Evolutionary conservation across 92 coral and sea anemone genomes (phyloP), one percentile per base, ranked within the genome.

Genomic region (Pocillopora grandis): DNA sequence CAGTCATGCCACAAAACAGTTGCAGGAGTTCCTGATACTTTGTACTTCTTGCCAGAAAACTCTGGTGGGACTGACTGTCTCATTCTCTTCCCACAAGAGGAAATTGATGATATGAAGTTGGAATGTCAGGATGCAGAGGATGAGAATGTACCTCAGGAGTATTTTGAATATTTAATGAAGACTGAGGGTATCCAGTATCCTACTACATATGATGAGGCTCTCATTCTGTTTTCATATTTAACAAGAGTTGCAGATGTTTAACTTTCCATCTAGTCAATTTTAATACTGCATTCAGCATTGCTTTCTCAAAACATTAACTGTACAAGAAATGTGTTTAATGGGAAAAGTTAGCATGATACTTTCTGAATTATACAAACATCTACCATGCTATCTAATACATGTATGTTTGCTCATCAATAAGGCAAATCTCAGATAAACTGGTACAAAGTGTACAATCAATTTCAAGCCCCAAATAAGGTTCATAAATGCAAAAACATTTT

Each of bases 31-130:
- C 92, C 89, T 48, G 89, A 89, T 81, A 58, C 75, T 63, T 77
- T 85, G 65, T 80, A 4, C 77, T 85, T 72, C 14, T 62, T 89
- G 60, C 92, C 92, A 57, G 92, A 80, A 67, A 76, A 82, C 77
- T 67, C 89, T 36, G 92, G 84, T 72, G 87, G 83, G 37, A 80
- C 75, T 72, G 83, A 89, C 86, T 89, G 92, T 68, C 92, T 89
- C 76, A 63, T 80, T 84, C 77, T 84, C 59, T 87, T 89, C 9
- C 77, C 71, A 65, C 27, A 61, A 9, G 83, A 85, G 82, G 56
- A 89, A 80, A 85, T 89, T 63, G 74, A 72, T 72, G 86, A 85
- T 69, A 69, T 89, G 73, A 56, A 84, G 31, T 56, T 55, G 16
- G 71, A 89, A 66, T 67, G 76, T 56, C 87, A 73, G 62, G 19